phyloP scores from a whole-genome alignment of 2,113 vertebrate species.

The Dasyprocta punctata region DNA sequence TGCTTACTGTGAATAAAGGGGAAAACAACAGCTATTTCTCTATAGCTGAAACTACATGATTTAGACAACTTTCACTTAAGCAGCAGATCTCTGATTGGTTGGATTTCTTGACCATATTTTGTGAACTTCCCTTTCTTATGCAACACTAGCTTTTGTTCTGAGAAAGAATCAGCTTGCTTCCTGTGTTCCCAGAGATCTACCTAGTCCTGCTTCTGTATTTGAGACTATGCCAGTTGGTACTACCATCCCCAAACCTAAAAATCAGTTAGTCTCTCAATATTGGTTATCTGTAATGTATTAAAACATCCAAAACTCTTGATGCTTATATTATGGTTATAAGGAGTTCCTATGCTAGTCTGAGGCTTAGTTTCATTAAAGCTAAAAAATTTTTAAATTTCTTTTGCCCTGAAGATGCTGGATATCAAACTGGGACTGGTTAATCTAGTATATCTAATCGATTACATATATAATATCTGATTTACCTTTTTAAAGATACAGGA shows the following conservation, averaged over 20 bases:
- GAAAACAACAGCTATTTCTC: background rate
- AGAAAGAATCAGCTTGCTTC: background rate
- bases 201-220: background rate
- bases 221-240: background rate
- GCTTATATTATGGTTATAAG: background rate
- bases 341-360: background rate
- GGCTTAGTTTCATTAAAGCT: slow-evolving; percentile 11
- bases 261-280: background rate
- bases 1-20: background rate
- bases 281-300: background rate
- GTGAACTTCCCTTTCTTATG: background rate
- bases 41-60: background rate
- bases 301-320: background rate
- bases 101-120: background rate
- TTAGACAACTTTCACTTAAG: background rate
- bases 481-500: background rate
- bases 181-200: background rate
- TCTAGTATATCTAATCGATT: background rate
- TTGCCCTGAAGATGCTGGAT: background rate
- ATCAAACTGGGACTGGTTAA: background rate
- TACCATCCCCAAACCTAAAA: background rate
- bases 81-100: background rate
- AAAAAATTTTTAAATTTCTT: background rate
- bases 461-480: background rate
- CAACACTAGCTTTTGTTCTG: background rate